Conservation (phyloP, 2,113 vertebrate genomes). For the cat (Felis catus) region F.catus_Fca126_mat1.0 CM031415.1:197488001-197488500, state of each 20-base stretch:
- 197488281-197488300: neutral
- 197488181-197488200: conserved; percentile 12
- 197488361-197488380: neutral
- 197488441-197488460: neutral
- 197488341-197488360: neutral
- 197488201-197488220: neutral
- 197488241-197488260: neutral
- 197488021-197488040: neutral
- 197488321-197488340: neutral
- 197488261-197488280: neutral
- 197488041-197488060: neutral
- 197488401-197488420: too few species aligned
- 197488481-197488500: rapidly evolving
- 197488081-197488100: conserved; percentile 17
- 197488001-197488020: neutral
- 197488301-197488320: neutral
- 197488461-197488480: rapidly evolving
- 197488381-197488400: rapidly evolving
- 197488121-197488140: neutral
- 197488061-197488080: neutral
- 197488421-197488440: rapidly evolving
- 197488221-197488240: neutral
- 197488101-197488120: neutral
- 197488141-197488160: neutral
- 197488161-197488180: neutral